Evolutionary conservation across 2,797 vertebrate species (phyloP).

Genomic region (Pantherophis vulpinus): DNA sequence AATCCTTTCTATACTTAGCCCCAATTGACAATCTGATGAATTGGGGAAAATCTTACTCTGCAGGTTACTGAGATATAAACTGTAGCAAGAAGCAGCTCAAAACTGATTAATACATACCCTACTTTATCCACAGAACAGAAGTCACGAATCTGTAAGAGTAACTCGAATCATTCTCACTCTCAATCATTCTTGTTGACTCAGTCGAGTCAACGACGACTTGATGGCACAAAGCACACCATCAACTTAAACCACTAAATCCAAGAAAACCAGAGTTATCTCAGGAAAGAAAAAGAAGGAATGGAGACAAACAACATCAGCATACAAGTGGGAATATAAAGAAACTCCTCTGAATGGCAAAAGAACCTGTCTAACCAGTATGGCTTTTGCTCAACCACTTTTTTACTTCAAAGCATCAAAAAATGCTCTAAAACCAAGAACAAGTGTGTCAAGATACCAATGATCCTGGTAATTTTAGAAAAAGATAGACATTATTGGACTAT

Average conservation of each 20-base stretch:
- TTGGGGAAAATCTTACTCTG: not conserved
- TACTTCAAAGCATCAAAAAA: not conserved
- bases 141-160: no score
- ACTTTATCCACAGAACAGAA: not conserved
- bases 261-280: not conserved
- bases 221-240: no score
- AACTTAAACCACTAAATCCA: no score
- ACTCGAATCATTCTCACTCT: no score
- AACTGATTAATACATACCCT: no score
- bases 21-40: not conserved
- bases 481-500: not conserved
- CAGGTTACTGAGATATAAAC: not conserved
- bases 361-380: conserved; percentile 5
- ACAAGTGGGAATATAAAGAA: not conserved
- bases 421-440: not conserved
- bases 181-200: no score
- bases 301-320: not conserved
- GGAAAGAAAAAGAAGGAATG: not conserved
- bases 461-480: not conserved
- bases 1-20: not conserved
- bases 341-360: not conserved
- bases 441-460: not conserved
- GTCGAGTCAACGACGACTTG: no score
- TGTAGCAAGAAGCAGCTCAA: no score
- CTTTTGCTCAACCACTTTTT: not conserved